Evolutionary conservation across 1,140 invertebrate genomes (phyloP), one percentile per base, ranked within the genome.

Genomic region (Leguminivora glycinivorella): DNA sequence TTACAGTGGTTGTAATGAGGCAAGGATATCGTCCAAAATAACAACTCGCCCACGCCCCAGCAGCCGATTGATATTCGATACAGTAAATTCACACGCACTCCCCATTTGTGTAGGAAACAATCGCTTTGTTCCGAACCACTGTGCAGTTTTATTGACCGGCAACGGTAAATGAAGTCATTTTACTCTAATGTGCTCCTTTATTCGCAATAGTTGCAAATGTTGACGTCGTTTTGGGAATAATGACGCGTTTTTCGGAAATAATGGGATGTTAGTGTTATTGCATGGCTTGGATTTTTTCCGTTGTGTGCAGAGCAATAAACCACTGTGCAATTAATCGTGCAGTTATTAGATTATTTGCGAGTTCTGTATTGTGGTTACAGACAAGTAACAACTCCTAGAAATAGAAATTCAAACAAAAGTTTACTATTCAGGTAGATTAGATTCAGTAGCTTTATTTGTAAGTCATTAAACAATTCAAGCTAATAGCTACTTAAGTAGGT

Each of bases 51-150:
- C 47, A 52, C 58, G 26, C 58, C 58, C 58, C 26, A 14, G 26
- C 58, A 26, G 26, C 25, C 85, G 83, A 88, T 90, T 85, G 87
- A 87, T 86, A 89, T 89, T 87, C 87, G 88, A 89, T 86, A 87
- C 85, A 88, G 77, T 83, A 80, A 76, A 84, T 90, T 88, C 87
- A 87, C 87, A 85, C 88, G 83, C 83, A 80, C 78, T 76, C 77
- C 77, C 78, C 83, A 85, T 89, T 88, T 87, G 80, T 84, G 78
- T 79, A 79, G 75, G 73, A 75, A 82, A 77, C 72, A 76, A 76
- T 77, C 81, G 67, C 75, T 83, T 84, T 87, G 85, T 79, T 81
- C 73, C 71, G 70, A 73, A 69, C 72, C 82, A 78, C 78, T 70
- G 75, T 76, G 78, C 77, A 67, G 75, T 75, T 83, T 83, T 81